Conservation (phyloP, 1,140 invertebrate genomes). For the Micrasema minimum region DNA sequence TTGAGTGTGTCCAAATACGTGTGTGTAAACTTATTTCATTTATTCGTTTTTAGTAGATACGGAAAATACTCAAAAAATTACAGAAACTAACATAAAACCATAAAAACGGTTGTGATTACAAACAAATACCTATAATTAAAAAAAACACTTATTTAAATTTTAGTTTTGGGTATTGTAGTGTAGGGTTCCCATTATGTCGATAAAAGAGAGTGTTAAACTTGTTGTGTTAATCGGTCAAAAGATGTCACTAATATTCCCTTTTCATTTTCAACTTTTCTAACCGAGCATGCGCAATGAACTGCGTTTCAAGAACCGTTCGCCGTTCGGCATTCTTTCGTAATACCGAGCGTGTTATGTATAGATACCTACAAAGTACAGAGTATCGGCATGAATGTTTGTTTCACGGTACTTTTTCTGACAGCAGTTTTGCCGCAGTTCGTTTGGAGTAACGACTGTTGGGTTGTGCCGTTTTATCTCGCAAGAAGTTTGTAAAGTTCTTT, state of each 20-base stretch:
- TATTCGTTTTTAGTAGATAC: no score
- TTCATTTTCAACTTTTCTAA: background rate
- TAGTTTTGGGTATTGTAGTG: no score
- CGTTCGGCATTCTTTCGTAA: constrained; percentile 42
- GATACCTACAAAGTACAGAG: constrained; percentile 9
- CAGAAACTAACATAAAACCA: no score
- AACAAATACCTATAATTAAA: no score
- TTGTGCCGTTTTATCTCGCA: constrained; percentile 17
- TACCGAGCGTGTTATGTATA: constrained; percentile 15
- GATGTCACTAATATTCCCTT: constrained; percentile 18
- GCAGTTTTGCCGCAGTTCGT: constrained; percentile 37
- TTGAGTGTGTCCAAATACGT: no score
- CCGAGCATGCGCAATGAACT: constrained; percentile 37
- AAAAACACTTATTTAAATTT: no score
- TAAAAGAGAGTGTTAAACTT: constrained; percentile 2
- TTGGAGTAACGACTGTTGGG: background rate
- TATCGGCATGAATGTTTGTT: background rate
- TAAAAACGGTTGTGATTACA: no score
- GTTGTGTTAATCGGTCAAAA: constrained; percentile 3
- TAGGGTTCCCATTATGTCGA: constrained; percentile 2
- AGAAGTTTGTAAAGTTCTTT: constrained; percentile 24
- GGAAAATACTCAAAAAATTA: no score
- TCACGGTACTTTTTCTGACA: constrained; percentile 41
- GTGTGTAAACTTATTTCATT: no score
- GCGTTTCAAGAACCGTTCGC: constrained; percentile 21